Conservation (phyloP, 2,888 invertebrate species). For the Cerceris ruficornis region DNA sequence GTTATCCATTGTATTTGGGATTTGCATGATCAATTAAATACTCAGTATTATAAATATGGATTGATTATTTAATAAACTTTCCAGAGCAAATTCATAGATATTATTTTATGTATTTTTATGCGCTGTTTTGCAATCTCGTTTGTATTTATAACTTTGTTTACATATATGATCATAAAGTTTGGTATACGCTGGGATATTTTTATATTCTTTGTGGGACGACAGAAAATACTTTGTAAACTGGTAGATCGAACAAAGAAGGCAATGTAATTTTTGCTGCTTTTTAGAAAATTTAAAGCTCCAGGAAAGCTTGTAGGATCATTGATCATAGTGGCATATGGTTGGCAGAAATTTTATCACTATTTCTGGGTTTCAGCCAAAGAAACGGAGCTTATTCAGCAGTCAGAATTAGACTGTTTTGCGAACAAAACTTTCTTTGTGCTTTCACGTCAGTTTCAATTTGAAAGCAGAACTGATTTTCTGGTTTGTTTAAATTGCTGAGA, state of each 20-base stretch:
- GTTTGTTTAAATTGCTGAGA: background rate
- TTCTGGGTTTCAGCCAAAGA: constrained; percentile 54
- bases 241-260: too few species aligned
- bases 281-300: constrained; percentile 7
- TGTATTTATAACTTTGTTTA: background rate
- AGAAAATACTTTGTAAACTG: too few species aligned
- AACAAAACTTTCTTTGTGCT: constrained; percentile 49
- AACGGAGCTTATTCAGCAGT: constrained; percentile 52
- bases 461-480: constrained; percentile 3
- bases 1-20: background rate
- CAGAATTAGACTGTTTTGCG: constrained; percentile 44
- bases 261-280: background rate
- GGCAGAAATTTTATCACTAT: constrained; percentile 56
- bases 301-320: constrained; percentile 19
- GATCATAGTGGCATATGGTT: constrained; percentile 37
- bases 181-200: too few species aligned
- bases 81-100: background rate
- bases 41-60: background rate
- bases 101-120: background rate
- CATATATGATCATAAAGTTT: background rate
- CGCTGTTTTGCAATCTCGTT: background rate
- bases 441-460: constrained; percentile 27
- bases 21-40: too few species aligned
- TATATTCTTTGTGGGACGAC: too few species aligned
- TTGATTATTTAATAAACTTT: background rate